These are phyloP conservation scores for Cantharis rufa DNA, from an alignment of 2,888 invertebrate species.

Conservation along the genomic window DNA sequence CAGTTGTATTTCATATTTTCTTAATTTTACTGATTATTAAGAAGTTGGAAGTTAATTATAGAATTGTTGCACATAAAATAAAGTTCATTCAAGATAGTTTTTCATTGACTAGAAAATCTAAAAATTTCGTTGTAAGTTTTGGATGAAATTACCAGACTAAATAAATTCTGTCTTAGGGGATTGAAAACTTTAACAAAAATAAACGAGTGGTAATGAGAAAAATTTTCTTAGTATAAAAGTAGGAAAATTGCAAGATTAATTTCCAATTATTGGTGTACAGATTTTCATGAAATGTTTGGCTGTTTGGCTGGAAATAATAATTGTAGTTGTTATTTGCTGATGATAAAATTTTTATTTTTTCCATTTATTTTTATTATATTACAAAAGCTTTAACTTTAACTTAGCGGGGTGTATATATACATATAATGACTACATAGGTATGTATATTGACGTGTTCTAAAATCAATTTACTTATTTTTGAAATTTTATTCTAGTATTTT, in stretches of 20 bases:
- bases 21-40: not conserved
- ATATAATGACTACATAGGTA: too few relatives aligned
- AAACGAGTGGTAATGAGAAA: not conserved
- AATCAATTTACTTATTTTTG: too few relatives aligned
- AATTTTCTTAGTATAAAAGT: not conserved
- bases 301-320: not conserved
- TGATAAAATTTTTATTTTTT: too few relatives aligned
- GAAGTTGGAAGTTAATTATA: not conserved
- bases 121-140: not conserved
- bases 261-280: not conserved
- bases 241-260: not conserved
- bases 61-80: not conserved
- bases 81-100: not conserved
- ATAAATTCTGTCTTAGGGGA: not conserved
- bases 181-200: not conserved
- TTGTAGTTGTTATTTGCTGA: not conserved
- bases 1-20: not conserved
- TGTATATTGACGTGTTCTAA: too few relatives aligned
- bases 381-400: too few relatives aligned
- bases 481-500: too few relatives aligned
- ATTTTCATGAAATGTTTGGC: not conserved
- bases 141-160: too few relatives aligned
- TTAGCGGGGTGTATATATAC: too few relatives aligned
- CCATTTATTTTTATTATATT: too few relatives aligned
- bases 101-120: not conserved